phyloP scores from a whole-genome alignment of 2,113 vertebrate genomes.

The Thamnophis sirtalis region DNA sequence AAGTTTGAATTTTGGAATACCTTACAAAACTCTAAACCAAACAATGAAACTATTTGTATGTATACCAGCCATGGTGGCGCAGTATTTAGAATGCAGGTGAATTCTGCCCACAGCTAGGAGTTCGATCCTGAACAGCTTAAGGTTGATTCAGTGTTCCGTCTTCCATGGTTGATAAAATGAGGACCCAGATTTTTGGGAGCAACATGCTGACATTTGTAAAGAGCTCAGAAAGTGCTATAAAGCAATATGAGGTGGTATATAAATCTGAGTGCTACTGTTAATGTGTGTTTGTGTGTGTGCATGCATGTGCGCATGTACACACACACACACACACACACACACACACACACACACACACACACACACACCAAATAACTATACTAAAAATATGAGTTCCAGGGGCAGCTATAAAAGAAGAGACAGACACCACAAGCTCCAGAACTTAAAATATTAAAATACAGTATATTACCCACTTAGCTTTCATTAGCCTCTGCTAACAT shows the following conservation, averaged over 20 bases:
- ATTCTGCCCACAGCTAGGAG: not conserved
- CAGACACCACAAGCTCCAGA: too few relatives aligned
- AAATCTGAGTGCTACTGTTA: not conserved
- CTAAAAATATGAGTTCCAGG: too few relatives aligned
- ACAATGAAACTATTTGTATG: not conserved
- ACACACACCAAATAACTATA: too few relatives aligned
- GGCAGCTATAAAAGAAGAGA: too few relatives aligned
- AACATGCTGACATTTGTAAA: not conserved
- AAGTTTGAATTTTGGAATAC: not conserved
- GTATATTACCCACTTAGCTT: too few relatives aligned
- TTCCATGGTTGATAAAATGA: not conserved
- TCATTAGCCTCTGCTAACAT: too few relatives aligned
- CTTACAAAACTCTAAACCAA: not conserved
- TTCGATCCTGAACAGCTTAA: not conserved
- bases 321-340: too few relatives aligned
- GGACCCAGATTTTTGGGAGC: not conserved
- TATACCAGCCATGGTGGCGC: not conserved
- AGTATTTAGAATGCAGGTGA: not conserved
- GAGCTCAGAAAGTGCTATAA: not conserved
- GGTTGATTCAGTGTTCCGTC: not conserved
- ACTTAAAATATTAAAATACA: too few relatives aligned
- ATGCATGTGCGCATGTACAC: too few relatives aligned
- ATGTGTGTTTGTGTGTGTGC: too few relatives aligned
- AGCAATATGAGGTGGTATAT: not conserved
- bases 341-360: too few relatives aligned